These are phyloP conservation scores for Cichladusa arquata DNA, from an alignment of 2,113 vertebrate genomes.

Conservation along the genomic window DNA sequence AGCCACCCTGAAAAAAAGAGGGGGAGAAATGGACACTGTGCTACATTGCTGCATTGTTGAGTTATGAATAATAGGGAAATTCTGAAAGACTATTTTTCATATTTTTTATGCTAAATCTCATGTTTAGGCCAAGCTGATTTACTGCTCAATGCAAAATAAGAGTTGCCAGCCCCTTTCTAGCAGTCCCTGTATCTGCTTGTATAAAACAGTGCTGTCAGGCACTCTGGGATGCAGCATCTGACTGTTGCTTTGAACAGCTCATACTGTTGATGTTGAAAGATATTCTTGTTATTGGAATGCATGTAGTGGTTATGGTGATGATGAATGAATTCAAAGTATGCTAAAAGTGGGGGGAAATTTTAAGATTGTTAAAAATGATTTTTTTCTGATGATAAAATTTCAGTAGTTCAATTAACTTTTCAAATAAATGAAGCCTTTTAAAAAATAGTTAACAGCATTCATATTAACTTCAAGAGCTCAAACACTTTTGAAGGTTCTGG, in stretches of 20 bases:
- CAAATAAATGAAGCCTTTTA: not conserved
- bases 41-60: not conserved
- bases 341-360: fast-evolving
- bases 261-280: not conserved
- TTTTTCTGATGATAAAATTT: not conserved
- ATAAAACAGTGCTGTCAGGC: not conserved
- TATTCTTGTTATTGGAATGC: not conserved
- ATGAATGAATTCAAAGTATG: not conserved
- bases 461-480: not conserved
- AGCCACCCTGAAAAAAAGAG: fast-evolving
- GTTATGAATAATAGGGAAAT: not conserved
- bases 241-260: not conserved
- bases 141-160: not conserved
- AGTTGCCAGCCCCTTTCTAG: not conserved
- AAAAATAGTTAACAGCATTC: not conserved
- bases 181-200: not conserved
- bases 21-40: fast-evolving
- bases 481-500: not conserved
- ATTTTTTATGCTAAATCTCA: not conserved
- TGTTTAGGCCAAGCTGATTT: not conserved
- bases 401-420: not conserved
- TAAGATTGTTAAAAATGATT: not conserved
- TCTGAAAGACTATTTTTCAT: not conserved
- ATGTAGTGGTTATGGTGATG: not conserved
- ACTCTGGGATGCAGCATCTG: not conserved